Evolutionary conservation across 2,888 invertebrate genomes (phyloP), one percentile per base, ranked within the genome.

Genomic region (Rhynchonema sp.): DNA sequence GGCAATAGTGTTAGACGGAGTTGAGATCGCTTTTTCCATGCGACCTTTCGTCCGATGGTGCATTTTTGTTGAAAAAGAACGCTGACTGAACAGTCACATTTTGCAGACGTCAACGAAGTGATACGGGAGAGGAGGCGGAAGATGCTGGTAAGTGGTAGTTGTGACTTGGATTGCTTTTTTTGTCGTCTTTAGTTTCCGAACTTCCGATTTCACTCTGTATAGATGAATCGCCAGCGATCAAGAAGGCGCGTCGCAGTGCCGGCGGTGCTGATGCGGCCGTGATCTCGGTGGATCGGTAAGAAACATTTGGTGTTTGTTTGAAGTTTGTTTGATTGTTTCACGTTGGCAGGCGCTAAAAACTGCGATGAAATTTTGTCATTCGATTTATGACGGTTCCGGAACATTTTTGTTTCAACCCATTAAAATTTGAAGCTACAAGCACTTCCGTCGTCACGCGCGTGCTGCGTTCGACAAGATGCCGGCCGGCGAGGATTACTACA

Each of bases 381-480:
- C n/a, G n/a, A n/a, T n/a, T n/a, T n/a, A n/a, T n/a, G n/a, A n/a
- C n/a, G n/a, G n/a, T n/a, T n/a, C n/a, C n/a, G n/a, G n/a, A n/a
- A 61, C 38, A 62, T 62, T 27, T 52, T 46, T 20, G 57, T 27
- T 23, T 60, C 53, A 26, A 46, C 60, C n/a, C 49, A 54, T 3
- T 26, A 29, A 25, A 26, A 56, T 28, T 46, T 64, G 26, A 63
- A 75, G 80, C 70, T 77, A 89, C 65, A 77, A 79, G 30, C 71
- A 77, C 9, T 91, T 92, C 78, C 84, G 84, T 72, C 79, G 80
- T 0, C 80, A 82, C 0, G 74, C 92, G 20, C 82, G 83, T 64
- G 81, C 83, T 66, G 71, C 87, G 29, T 25, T 30, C 20, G 59
- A 56, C 25, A n/a, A 55, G 3, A 22, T 59, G 52, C 9, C 54